Conservation (phyloP, 1,140 invertebrate genomes). For the Bombus soroeensis region DNA sequence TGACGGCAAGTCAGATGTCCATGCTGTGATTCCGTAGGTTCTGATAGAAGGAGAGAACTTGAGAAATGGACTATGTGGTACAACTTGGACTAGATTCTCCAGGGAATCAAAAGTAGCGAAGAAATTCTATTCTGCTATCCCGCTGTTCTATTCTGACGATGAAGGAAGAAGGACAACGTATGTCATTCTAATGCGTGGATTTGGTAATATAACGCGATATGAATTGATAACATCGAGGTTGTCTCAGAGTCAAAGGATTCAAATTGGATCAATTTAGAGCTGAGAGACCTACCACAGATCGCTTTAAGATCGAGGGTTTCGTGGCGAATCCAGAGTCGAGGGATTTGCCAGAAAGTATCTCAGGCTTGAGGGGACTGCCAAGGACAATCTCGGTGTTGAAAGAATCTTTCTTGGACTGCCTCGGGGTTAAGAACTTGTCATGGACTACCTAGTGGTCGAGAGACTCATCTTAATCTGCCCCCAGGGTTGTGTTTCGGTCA, state of each 20-base stretch:
- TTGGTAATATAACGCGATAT: background rate
- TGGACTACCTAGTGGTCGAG: background rate
- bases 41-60: too few relatives aligned
- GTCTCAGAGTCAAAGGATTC: background rate
- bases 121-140: background rate
- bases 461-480: background rate
- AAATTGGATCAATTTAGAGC: background rate
- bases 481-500: background rate
- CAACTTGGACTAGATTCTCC: background rate
- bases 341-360: background rate
- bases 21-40: background rate
- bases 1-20: background rate
- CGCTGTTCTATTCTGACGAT: background rate
- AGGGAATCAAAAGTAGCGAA: background rate
- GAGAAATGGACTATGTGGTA: background rate
- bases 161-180: background rate
- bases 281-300: background rate
- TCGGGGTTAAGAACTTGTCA: background rate
- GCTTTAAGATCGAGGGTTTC: background rate
- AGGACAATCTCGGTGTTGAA: background rate
- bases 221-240: too few relatives aligned
- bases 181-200: background rate
- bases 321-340: background rate
- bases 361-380: background rate
- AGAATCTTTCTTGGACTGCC: background rate